These are phyloP conservation scores for Acridotheres tristis DNA, from an alignment of 2,797 vertebrate species.

Conservation along the genomic window DNA sequence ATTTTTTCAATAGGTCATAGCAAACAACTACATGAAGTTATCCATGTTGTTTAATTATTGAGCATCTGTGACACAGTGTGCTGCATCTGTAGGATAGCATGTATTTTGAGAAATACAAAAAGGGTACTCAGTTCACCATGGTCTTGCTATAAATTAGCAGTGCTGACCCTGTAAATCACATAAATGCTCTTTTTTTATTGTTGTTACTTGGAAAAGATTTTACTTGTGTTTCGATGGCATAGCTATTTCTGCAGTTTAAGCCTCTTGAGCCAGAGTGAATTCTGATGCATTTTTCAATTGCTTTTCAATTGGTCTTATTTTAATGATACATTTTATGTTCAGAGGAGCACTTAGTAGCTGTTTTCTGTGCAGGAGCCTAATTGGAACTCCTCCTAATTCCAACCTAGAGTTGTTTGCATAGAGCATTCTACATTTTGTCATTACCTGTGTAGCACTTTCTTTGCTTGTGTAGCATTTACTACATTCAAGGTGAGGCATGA, in stretches of 20 bases:
- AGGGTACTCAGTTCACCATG: not conserved
- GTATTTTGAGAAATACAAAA: not conserved
- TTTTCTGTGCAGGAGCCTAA: not conserved
- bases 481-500: rapidly evolving
- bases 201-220: not conserved
- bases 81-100: not conserved
- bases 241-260: not conserved
- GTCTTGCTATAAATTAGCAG: not conserved
- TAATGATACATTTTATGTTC: not conserved
- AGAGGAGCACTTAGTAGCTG: not conserved
- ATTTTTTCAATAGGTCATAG: not conserved
- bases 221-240: not conserved
- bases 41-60: not conserved
- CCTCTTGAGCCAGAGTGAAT: not conserved
- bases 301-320: not conserved
- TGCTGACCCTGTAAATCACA: not conserved
- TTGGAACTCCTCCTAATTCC: not conserved
- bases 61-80: not conserved
- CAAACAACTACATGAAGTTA: not conserved
- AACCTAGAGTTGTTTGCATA: not conserved
- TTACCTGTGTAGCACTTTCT: not conserved
- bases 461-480: not conserved
- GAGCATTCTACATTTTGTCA: not conserved
- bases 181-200: not conserved
- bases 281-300: not conserved